Percentiles rank a stretch among this genome's conserved stretches.
Conservation (phyloP, 2,113 vertebrate species). For the Cyprinus carpio region DNA sequence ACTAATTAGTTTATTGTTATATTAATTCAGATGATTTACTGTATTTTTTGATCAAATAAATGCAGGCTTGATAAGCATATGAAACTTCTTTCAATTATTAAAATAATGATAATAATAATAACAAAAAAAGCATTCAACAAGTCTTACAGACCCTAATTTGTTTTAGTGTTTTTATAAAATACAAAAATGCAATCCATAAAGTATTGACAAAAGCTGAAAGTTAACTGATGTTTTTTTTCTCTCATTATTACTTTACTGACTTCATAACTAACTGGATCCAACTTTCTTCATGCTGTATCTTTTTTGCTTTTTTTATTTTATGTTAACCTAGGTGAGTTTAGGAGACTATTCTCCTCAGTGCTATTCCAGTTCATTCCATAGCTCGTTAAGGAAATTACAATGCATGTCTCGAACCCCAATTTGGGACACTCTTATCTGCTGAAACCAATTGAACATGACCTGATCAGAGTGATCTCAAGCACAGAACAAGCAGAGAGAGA, state of each 20-base stretch:
- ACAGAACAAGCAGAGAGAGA: neutral
- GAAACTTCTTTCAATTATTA: too few relatives aligned
- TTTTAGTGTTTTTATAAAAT: neutral
- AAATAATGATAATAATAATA: too few relatives aligned
- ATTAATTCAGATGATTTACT: neutral
- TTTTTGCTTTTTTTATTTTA: neutral
- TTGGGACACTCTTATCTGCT: constrained; percentile 32
- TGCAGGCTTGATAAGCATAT: neutral
- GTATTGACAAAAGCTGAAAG: too few relatives aligned
- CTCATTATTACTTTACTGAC: neutral
- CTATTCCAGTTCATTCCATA: neutral
- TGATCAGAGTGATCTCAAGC: constrained; percentile 13
- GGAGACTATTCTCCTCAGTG: neutral
- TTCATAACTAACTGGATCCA: constrained; percentile 14
- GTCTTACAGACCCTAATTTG: too few relatives aligned
- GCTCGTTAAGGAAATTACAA: constrained; percentile 36
- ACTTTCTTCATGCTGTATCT: neutral
- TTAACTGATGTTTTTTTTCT: neutral
- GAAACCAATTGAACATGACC: constrained; percentile 35
- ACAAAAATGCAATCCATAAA: neutral
- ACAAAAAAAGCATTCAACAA: too few relatives aligned
- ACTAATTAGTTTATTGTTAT: neutral
- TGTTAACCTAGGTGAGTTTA: constrained; percentile 15
- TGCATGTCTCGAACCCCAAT: constrained; percentile 14
- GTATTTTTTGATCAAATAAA: too few relatives aligned